Evolutionary conservation across 1,140 invertebrate species (phyloP).

Genomic region (Plectrocnemia conspersa): DNA sequence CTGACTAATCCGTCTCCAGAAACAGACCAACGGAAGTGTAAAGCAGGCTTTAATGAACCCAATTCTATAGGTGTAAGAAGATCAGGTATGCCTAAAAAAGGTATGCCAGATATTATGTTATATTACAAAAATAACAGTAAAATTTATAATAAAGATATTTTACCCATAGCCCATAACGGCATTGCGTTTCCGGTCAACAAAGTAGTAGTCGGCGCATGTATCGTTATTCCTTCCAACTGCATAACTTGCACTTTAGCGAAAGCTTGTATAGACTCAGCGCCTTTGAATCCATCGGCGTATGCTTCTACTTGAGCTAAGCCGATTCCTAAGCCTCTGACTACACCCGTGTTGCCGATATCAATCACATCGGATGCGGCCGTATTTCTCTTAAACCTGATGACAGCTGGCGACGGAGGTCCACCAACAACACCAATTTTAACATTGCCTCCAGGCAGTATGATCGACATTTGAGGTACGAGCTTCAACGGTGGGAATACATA

Average conservation of each 20-base stretch:
- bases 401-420: constrained; percentile 25
- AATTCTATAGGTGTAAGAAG: constrained; percentile 23
- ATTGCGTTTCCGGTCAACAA: constrained; percentile 26
- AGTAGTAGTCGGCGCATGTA: constrained; percentile 22
- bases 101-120: background rate
- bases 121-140: constrained; percentile 1
- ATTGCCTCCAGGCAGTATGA: constrained; percentile 26
- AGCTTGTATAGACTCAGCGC: constrained; percentile 12
- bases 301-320: constrained; percentile 22
- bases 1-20: constrained; percentile 23
- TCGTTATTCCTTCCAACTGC: constrained; percentile 19
- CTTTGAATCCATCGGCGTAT: constrained; percentile 11
- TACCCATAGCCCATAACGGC: constrained; percentile 29
- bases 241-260: constrained; percentile 21
- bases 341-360: constrained; percentile 15
- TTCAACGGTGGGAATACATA: constrained; percentile 27
- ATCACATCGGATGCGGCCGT: background rate
- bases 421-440: constrained; percentile 15
- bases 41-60: constrained; percentile 21
- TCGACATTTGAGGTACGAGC: constrained; percentile 15
- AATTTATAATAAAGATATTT: background rate
- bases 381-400: constrained; percentile 3
- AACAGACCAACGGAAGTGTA: constrained; percentile 29
- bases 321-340: constrained; percentile 11
- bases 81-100: constrained; percentile 21